Conservation (phyloP, 2,113 vertebrate genomes). For the Halcyon senegalensis region DNA sequence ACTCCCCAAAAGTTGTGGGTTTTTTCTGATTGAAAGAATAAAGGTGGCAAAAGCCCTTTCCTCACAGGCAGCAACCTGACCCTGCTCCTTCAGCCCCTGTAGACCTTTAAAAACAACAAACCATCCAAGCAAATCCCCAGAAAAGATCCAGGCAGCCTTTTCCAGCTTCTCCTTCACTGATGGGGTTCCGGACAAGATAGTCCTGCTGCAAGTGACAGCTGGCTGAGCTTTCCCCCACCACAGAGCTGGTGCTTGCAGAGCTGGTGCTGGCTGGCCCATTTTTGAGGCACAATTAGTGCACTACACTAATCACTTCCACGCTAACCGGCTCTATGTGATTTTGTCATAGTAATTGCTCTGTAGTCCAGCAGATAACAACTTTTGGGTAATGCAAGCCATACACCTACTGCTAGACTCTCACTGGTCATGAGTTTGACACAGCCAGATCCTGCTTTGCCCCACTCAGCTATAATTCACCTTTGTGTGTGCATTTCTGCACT, state of each 20-base stretch:
- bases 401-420: neutral
- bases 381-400: neutral
- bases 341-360: neutral
- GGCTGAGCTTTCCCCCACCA: neutral
- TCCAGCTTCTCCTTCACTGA: neutral
- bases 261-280: fast-evolving
- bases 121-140: neutral
- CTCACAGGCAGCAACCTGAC: neutral
- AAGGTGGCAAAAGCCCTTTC: neutral
- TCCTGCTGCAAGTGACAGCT: neutral
- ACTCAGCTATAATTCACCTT: neutral
- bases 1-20: neutral
- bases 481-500: neutral
- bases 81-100: neutral
- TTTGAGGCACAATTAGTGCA: neutral
- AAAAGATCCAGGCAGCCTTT: neutral
- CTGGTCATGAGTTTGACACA: neutral
- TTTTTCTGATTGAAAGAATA: neutral
- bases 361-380: neutral
- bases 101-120: neutral
- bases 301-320: neutral
- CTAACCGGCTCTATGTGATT: neutral
- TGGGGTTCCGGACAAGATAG: fast-evolving
- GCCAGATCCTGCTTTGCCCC: neutral
- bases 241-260: fast-evolving